Conservation (phyloP, 2,797 vertebrate genomes). For the Peromyscus melanophrys region DNA sequence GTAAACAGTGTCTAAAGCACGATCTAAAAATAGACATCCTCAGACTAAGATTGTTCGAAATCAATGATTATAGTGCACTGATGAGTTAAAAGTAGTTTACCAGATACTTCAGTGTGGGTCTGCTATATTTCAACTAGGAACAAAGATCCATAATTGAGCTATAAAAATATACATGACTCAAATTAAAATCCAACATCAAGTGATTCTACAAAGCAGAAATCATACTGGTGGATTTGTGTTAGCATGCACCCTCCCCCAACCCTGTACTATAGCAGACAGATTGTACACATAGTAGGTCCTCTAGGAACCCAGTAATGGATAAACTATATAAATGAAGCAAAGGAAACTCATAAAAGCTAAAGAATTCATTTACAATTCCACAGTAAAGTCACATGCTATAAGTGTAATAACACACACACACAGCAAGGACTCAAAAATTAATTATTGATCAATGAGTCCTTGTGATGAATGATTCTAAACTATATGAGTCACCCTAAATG, state of each 20-base stretch:
- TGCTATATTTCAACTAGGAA: neutral
- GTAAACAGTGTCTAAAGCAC: neutral
- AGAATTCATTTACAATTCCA: neutral
- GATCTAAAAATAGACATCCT: constrained; percentile 24
- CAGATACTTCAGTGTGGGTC: neutral
- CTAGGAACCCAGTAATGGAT: neutral
- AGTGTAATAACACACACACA: neutral
- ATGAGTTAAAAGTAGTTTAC: neutral
- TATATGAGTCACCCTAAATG: constrained; percentile 6
- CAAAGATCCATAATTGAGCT: neutral
- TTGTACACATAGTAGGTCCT: neutral
- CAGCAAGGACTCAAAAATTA: constrained; percentile 19
- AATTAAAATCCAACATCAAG: neutral
- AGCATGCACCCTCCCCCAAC: neutral
- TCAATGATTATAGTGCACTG: neutral
- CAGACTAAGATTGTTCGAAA: neutral
- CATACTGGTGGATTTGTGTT: neutral
- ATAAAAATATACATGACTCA: neutral
- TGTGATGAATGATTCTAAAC: constrained; percentile 41
- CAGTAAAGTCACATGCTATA: neutral
- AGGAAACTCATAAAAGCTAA: neutral
- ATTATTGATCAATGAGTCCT: neutral
- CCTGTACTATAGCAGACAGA: neutral
- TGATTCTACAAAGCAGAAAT: neutral
- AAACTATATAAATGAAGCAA: neutral